Evolutionary conservation across 1,140 invertebrate genomes (phyloP).

Genomic region (Heliconius melpomene): DNA sequence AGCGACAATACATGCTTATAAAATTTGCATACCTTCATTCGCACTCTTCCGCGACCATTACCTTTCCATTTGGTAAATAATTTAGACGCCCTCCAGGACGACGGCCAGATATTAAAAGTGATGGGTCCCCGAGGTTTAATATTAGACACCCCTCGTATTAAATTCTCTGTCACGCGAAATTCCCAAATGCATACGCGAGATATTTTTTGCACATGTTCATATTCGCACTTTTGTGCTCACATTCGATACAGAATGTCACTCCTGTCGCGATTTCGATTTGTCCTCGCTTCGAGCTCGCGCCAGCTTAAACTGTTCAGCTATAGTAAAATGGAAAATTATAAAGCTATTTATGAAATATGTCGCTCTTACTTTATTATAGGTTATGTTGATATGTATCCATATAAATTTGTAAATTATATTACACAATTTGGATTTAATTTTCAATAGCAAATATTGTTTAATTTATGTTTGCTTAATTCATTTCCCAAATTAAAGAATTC

Average conservation of each 20-base stretch:
- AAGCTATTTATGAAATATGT: conserved; percentile 26
- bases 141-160: conserved; percentile 80
- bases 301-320: conserved; percentile 36
- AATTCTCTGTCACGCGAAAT: conserved; percentile 80
- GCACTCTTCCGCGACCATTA: conserved; percentile 78
- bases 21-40: conserved; percentile 80
- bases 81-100: conserved; percentile 77
- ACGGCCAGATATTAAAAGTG: conserved; percentile 80
- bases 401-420: no score
- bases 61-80: conserved; percentile 81
- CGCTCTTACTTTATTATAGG: neutral
- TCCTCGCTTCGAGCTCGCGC: conserved; percentile 50
- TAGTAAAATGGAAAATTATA: conserved; percentile 31
- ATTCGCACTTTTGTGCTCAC: conserved; percentile 69
- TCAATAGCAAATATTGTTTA: neutral
- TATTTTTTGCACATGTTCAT: conserved; percentile 81
- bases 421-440: neutral
- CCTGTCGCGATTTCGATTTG: conserved; percentile 57
- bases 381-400: no score
- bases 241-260: conserved; percentile 78
- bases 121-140: conserved; percentile 80
- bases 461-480: neutral
- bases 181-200: conserved; percentile 79
- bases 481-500: no score
- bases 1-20: conserved; percentile 73